Conservation (phyloP, 2,888 invertebrate genomes). For the Drosophila macrospina region DNA sequence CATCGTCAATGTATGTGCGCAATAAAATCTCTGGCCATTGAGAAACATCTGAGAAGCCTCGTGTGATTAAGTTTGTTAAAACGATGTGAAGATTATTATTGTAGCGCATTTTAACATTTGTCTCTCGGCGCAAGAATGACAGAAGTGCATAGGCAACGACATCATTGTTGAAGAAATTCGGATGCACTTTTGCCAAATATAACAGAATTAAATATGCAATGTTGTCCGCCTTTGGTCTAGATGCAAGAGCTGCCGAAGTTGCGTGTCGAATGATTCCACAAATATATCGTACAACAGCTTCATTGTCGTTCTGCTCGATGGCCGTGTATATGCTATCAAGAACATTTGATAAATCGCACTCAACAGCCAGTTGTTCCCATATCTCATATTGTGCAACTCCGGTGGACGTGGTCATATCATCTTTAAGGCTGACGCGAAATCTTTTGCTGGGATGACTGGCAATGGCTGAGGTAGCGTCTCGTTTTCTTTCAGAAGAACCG, state of each 20-base stretch:
- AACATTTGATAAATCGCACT: slow-evolving; percentile 92
- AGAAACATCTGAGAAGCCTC: slow-evolving; percentile 92
- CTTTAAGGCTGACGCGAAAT: slow-evolving; percentile 86
- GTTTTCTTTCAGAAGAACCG: slow-evolving; percentile 88
- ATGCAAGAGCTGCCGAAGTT: slow-evolving; percentile 88
- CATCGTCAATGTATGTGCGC: slow-evolving; percentile 97
- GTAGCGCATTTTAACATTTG: slow-evolving; percentile 91
- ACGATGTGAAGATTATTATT: slow-evolving; percentile 93
- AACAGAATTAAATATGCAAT: slow-evolving; percentile 91
- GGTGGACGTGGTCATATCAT: slow-evolving; percentile 81
- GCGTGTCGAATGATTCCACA: slow-evolving; percentile 94
- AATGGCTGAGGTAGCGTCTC: slow-evolving; percentile 87
- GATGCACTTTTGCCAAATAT: slow-evolving; percentile 92
- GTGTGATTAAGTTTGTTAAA: slow-evolving; percentile 93
- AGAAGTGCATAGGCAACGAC: slow-evolving; percentile 92
- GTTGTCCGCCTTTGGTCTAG: slow-evolving; percentile 92
- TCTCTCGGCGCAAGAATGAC: slow-evolving; percentile 92
- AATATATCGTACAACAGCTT: slow-evolving; percentile 92
- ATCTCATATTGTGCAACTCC: slow-evolving; percentile 73
- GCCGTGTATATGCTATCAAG: slow-evolving; percentile 91
- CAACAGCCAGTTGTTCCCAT: slow-evolving; percentile 91
- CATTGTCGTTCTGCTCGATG: slow-evolving; percentile 91
- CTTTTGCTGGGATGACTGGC: slow-evolving; percentile 87
- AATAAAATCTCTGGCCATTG: slow-evolving; percentile 97
- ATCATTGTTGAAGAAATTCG: slow-evolving; percentile 91